Base-by-base conservation (phyloP, 2,113 vertebrate genomes). In the Tupaia chinensis region DNA sequence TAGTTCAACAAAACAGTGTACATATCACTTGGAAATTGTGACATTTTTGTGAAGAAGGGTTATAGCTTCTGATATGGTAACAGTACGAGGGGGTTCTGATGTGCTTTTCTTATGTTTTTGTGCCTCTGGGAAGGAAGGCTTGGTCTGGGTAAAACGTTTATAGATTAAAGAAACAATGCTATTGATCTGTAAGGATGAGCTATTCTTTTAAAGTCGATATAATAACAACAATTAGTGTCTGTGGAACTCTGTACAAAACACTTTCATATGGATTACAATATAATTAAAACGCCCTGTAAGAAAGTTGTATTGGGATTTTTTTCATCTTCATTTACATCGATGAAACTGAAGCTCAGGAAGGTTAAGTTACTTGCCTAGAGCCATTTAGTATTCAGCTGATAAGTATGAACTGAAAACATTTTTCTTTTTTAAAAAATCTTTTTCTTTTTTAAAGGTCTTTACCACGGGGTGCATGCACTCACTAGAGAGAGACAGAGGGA, bases 71-170 rank as follows among this genome's bases (percentile, higher is more conserved):
- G 78, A 44, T 85, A 58, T 16, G 60, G 23, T 80, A 22, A 60
- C 34, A 11, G 60, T 65, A 60, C 60, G 86, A 13, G 44, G 56
- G 32, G 60, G 77, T 87, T 72, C 32, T 32, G 63, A 11, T 61
- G 12, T 61, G 16, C 32, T 7, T 93, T 92, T 90, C 70, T 81
- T 74, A 29, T 95, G 54, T 82, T 85, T 66, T 70, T 66, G 27
- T 84, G 83, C 58, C 70, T 94, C 32, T 76, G 77, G 73, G 78
- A 96, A 85, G 81, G 69, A 91, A 90, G 19, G 58, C 53, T 77
- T 81, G 87, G 65, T 82, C n/a, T 96, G n/a, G 73, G 54, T 54
- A 85, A 86, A 97, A 70, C 83, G 79, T 91, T 95, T 89, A 44
- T 32, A 80, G 86, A 53, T 27, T 1, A 1, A 12, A 60, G 79